A percentile compares a stretch with the other conserved stretches of the same genome.
Conservation (phyloP, 2,888 invertebrate genomes). For the Hemithea aestivaria region DNA sequence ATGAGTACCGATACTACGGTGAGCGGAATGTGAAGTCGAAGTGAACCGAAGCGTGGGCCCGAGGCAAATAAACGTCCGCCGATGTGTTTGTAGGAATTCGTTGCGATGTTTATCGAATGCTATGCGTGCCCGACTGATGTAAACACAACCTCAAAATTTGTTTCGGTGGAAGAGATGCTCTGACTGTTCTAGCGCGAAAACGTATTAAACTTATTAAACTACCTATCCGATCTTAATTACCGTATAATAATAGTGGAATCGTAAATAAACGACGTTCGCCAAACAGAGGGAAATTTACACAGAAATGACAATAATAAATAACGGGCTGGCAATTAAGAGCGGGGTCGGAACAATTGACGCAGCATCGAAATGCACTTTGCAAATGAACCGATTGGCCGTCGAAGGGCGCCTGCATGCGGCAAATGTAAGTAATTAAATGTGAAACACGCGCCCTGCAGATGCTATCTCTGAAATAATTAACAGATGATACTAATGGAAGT, state of each 20-base stretch:
- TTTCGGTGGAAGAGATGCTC: conserved; percentile 2
- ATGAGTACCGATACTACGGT: conserved; percentile 72
- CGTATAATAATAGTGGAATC: conserved; percentile 34
- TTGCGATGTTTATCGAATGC: conserved; percentile 72
- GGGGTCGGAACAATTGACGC: conserved; percentile 64
- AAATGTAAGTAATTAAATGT: conserved; percentile 73
- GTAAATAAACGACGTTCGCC: conserved; percentile 44
- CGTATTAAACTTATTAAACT: conserved; percentile 5
- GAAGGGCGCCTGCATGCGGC: conserved; percentile 38
- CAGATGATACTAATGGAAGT: conserved; percentile 21
- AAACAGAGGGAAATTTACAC: conserved; percentile 55
- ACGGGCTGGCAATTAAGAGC: conserved; percentile 67
- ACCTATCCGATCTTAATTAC: conserved; percentile 22
- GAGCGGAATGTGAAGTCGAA: conserved; percentile 65
- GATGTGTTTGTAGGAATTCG: conserved; percentile 73
- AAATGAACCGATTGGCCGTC: conserved; percentile 65
- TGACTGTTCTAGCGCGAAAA: conserved; percentile 5
- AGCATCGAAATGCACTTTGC: conserved; percentile 78
- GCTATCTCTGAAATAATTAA: conserved; percentile 34
- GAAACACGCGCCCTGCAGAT: conserved; percentile 49
- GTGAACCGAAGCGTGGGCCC: conserved; percentile 63
- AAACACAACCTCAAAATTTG: conserved; percentile 45
- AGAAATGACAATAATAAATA: conserved; percentile 72
- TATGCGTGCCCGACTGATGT: conserved; percentile 55
- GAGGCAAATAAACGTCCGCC: conserved; percentile 71